phyloP scores from a whole-genome alignment of 2,113 vertebrate genomes.

The Cygnus buccinator region DNA sequence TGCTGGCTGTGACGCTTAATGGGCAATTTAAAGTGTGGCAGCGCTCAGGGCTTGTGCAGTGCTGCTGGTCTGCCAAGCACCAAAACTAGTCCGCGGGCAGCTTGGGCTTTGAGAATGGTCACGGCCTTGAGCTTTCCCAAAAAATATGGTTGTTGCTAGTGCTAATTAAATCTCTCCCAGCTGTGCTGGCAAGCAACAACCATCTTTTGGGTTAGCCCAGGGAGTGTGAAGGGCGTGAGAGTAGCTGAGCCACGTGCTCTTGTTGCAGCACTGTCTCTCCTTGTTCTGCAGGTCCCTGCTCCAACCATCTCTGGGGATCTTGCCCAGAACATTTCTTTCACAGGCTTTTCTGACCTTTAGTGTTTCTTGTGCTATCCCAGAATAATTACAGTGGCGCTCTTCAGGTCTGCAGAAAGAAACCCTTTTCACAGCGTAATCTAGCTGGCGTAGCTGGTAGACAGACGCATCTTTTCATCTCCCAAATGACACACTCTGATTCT shows the following conservation, averaged over 20 bases:
- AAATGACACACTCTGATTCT: background rate
- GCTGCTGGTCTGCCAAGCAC: background rate
- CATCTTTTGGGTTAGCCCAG: background rate
- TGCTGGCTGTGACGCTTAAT: background rate
- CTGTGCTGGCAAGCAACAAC: background rate
- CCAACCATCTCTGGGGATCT: background rate
- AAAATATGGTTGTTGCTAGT: background rate
- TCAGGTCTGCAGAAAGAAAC: background rate
- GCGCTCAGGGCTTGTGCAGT: background rate
- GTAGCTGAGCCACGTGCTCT: background rate
- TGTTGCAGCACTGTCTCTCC: background rate
- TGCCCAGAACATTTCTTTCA: background rate
- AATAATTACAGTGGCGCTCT: background rate
- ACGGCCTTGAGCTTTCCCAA: background rate
- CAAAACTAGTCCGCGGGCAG: background rate
- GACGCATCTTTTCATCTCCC: background rate
- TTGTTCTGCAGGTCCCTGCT: background rate
- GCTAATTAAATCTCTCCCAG: background rate
- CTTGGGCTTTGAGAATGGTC: background rate
- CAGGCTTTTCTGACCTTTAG: background rate
- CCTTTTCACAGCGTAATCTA: background rate
- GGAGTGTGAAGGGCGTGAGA: background rate
- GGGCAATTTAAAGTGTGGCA: background rate
- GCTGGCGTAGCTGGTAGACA: background rate
- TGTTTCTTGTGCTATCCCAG: background rate